Percentiles rank a stretch among this genome's conserved stretches.
Evolutionary conservation across 92 coral and sea anemone species (phyloP).

Genomic region (Epizoanthus rinbou): DNA sequence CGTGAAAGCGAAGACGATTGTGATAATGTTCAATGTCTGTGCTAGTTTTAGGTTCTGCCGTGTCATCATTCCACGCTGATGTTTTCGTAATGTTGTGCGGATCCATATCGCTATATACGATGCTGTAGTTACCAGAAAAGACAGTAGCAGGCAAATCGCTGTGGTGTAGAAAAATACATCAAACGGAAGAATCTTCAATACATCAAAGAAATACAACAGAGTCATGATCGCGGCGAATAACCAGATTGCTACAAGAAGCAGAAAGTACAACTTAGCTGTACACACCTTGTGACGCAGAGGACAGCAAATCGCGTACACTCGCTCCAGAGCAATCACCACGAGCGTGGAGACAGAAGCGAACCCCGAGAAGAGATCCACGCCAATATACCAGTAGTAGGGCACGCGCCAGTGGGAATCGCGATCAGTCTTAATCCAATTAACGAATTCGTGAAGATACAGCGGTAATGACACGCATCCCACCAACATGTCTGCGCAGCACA

Average conservation of each 20-base stretch:
- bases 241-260: conserved; percentile 31
- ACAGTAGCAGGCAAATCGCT: conserved; percentile 16
- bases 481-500: conserved; percentile 36
- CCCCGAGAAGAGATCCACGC: conserved; percentile 38
- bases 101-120: conserved; percentile 29
- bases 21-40: conserved; percentile 32
- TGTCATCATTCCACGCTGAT: not conserved
- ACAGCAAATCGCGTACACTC: conserved; percentile 26
- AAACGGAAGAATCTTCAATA: conserved; percentile 18
- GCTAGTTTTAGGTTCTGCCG: conserved; percentile 18
- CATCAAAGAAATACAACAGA: conserved; percentile 35
- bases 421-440: conserved; percentile 9
- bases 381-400: not conserved
- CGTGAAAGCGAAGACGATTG: conserved; percentile 26
- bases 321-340: conserved; percentile 30
- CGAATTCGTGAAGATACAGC: conserved; percentile 16
- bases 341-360: conserved; percentile 41
- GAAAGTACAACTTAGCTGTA: conserved; percentile 19
- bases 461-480: conserved; percentile 36
- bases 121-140: conserved; percentile 12
- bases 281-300: conserved; percentile 33
- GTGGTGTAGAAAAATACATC: conserved; percentile 37
- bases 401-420: not conserved
- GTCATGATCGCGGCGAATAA: conserved; percentile 12
- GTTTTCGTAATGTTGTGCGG: conserved; percentile 24